These are phyloP conservation scores for Drosophila villosipedis DNA, from an alignment of 2,888 invertebrate species.

Conservation along the genomic window DNA sequence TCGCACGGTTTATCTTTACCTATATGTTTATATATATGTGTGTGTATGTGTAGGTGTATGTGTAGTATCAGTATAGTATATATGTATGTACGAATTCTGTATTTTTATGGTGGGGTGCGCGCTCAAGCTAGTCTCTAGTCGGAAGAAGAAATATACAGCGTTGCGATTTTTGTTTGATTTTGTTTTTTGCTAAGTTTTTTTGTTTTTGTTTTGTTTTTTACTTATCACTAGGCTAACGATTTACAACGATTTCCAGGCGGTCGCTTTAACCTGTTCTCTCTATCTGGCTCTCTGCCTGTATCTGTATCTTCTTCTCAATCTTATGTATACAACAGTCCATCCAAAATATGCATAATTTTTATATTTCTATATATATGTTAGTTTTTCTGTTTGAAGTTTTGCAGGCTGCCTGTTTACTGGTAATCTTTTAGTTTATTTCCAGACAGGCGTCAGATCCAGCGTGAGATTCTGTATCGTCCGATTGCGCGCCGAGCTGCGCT, in stretches of 20 bases:
- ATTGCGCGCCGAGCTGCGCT: conserved; percentile 92
- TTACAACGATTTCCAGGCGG: conserved; percentile 35
- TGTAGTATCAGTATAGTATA: conserved; percentile 35
- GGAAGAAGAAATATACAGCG: conserved; percentile 54
- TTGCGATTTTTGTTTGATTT: conserved; percentile 9
- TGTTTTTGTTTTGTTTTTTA: conserved; percentile 14
- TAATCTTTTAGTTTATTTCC: conserved; percentile 85
- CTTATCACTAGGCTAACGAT: conserved; percentile 66
- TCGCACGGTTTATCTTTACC: conserved; percentile 24
- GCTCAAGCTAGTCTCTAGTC: conserved; percentile 61
- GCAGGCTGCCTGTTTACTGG: conserved; percentile 11
- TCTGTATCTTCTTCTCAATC: conserved; percentile 30
- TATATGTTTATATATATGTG: conserved; percentile 26
- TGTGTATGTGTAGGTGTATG: conserved; percentile 7
- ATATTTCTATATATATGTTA: conserved; percentile 27
- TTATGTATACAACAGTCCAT: conserved; percentile 72
- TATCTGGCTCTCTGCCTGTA: conserved; percentile 4
- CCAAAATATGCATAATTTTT: conserved; percentile 55
- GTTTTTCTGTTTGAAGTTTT: conserved; percentile 34
- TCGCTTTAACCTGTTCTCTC: conserved; percentile 9
- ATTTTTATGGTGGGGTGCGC: conserved; percentile 71
- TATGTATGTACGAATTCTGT: conserved; percentile 26
- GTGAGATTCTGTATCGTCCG: conserved; percentile 93
- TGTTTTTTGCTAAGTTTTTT: conserved; percentile 12
- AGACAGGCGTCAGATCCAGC: conserved; percentile 93